These are phyloP conservation scores for Strigamia maritima DNA, from an alignment of 2,888 invertebrate species.

Conservation along the genomic window DNA sequence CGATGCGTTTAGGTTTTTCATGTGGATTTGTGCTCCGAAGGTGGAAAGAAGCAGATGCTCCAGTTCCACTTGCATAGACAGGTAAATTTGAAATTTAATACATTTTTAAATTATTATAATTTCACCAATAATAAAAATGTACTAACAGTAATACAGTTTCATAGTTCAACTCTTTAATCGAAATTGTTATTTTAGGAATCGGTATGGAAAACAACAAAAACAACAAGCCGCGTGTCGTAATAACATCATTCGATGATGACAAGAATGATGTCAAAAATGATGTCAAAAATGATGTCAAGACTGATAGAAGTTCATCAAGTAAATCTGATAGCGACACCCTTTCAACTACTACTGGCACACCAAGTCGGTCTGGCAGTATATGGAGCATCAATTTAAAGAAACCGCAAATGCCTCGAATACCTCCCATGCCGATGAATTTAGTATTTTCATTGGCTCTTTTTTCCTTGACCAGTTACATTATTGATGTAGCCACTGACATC, in stretches of 20 bases:
- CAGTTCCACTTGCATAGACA: neutral
- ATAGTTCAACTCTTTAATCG: too few relatives aligned
- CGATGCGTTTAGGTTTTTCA: neutral
- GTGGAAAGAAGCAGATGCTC: neutral
- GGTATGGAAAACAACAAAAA: neutral
- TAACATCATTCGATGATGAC: neutral
- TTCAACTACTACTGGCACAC: neutral
- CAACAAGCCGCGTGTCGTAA: neutral
- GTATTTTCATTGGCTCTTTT: neutral
- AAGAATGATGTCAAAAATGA: too few relatives aligned
- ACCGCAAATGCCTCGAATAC: neutral
- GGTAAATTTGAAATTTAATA: neutral
- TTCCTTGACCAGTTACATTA: neutral
- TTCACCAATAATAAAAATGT: too few relatives aligned
- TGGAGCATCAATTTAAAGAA: neutral
- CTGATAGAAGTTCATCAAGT: neutral
- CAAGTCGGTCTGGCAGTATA: neutral
- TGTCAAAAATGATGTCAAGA: neutral
- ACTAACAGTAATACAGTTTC: too few relatives aligned
- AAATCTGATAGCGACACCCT: neutral
- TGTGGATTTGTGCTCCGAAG: neutral
- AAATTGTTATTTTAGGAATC: too few relatives aligned
- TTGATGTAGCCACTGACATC: conserved; percentile 1
- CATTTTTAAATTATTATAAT: too few relatives aligned
- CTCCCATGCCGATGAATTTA: neutral